A percentile compares a stretch with the other conserved stretches of the same genome.
Conservation (phyloP, 2,888 invertebrate genomes). For the Crocallis elinguaria region DNA sequence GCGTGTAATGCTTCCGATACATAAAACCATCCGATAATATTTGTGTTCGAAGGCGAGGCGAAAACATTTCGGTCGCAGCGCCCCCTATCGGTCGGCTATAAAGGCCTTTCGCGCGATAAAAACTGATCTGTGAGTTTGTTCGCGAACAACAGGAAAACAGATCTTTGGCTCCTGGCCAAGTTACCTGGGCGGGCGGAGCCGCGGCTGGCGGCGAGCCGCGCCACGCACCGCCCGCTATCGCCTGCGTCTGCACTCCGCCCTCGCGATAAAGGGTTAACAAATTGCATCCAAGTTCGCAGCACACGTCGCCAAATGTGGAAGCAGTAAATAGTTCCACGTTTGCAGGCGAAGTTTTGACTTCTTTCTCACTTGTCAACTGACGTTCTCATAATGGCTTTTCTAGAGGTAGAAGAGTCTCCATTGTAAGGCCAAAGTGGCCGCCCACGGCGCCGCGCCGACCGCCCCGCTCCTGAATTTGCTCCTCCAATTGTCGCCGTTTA, state of each 20-base stretch:
- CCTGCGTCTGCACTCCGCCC: conserved; percentile 53
- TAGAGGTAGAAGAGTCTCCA: conserved; percentile 53
- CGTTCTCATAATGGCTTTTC: conserved; percentile 71
- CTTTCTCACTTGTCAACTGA: conserved; percentile 73
- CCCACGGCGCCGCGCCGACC: conserved; percentile 53
- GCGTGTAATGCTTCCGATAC: conserved; percentile 82
- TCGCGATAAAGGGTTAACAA: conserved; percentile 79
- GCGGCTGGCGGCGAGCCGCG: conserved; percentile 46
- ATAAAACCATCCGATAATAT: conserved; percentile 82
- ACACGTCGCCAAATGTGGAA: conserved; percentile 76
- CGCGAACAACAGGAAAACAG: conserved; percentile 82
- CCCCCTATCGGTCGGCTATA: conserved; percentile 80
- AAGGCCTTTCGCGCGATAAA: conserved; percentile 84
- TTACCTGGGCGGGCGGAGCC: conserved; percentile 67
- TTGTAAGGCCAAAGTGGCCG: conserved; percentile 56
- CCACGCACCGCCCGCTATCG: conserved; percentile 42
- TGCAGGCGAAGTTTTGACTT: conserved; percentile 77
- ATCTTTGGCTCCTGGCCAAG: conserved; percentile 79
- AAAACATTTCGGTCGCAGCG: conserved; percentile 72
- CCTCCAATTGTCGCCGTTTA: conserved; percentile 73
- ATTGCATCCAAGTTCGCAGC: conserved; percentile 77
- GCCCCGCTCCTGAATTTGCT: conserved; percentile 57
- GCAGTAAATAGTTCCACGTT: conserved; percentile 78
- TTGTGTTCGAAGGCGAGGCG: conserved; percentile 75
- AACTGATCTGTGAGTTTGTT: conserved; percentile 84